Conservation (phyloP, 2,797 vertebrate genomes). For the Amphiprion clarkii region DNA sequence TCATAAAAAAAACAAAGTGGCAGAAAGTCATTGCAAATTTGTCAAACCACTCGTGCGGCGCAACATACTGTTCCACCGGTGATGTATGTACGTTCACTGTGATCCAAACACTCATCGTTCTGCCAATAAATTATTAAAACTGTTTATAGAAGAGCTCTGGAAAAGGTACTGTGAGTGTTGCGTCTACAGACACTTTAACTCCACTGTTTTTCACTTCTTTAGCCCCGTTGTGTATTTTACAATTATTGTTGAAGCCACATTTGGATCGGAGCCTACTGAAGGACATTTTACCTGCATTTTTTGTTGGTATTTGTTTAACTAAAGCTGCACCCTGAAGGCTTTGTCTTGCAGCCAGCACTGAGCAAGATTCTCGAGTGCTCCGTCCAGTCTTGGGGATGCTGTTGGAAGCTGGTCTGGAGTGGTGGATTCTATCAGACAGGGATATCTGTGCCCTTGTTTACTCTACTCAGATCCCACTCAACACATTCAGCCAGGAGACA, state of each 20-base stretch:
- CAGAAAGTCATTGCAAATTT: too few species aligned
- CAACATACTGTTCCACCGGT: too few species aligned
- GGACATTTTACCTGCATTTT: neutral
- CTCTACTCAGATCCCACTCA: slow-evolving; percentile 49
- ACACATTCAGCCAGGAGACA: slow-evolving; percentile 70
- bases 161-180: neutral
- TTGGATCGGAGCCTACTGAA: too few species aligned
- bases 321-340: neutral
- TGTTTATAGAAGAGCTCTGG: too few species aligned
- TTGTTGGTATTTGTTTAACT: neutral
- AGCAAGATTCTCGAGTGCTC: slow-evolving; percentile 26
- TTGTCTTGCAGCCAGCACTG: slow-evolving; percentile 1
- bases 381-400: slow-evolving; percentile 1
- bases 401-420: slow-evolving; percentile 34
- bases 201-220: too few species aligned
- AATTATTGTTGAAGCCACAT: neutral
- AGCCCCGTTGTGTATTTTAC: too few species aligned
- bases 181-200: neutral
- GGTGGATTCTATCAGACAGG: slow-evolving; percentile 43
- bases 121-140: neutral
- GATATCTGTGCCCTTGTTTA: slow-evolving; percentile 69
- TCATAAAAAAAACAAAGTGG: too few species aligned
- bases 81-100: too few species aligned
- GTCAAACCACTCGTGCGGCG: too few species aligned
- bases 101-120: neutral